These are phyloP conservation scores for Dryococelus australis DNA, from an alignment of 2,888 invertebrate species.

Conservation along the genomic window DNA sequence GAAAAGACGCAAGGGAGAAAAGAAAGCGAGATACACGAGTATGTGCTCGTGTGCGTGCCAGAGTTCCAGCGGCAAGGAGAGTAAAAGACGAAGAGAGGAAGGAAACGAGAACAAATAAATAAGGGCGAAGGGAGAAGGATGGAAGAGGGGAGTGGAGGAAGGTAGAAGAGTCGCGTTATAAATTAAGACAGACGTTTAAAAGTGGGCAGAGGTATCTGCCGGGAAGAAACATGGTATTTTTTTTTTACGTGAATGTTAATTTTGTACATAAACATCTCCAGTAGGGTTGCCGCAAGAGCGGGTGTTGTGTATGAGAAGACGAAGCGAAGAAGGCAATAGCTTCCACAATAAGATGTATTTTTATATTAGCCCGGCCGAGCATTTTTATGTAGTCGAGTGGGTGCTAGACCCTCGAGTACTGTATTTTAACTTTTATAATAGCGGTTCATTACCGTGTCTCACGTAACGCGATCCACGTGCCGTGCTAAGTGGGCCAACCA, in stretches of 20 bases:
- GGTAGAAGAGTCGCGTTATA: not conserved
- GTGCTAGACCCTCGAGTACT: not conserved
- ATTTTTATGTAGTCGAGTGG: not conserved
- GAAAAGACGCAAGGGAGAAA: too few relatives aligned
- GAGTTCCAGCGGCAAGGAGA: too few relatives aligned
- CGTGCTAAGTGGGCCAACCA: too few relatives aligned
- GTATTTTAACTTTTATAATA: not conserved
- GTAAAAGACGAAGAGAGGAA: not conserved
- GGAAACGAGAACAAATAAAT: not conserved
- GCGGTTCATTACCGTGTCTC: not conserved
- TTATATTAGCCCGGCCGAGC: not conserved
- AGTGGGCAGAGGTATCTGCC: not conserved
- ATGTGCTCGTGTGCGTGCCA: too few relatives aligned
- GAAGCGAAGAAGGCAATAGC: too few relatives aligned
- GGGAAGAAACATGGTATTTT: not conserved
- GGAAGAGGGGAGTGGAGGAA: not conserved
- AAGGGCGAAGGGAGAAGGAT: not conserved
- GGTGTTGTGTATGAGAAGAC: too few relatives aligned
- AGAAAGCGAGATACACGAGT: too few relatives aligned
- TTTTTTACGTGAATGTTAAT: conserved; percentile 8
- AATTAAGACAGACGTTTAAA: conserved; percentile 3
- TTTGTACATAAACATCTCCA: not conserved
- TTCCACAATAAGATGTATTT: not conserved
- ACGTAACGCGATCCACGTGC: too few relatives aligned
- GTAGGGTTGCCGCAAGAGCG: not conserved